Base-by-base conservation (phyloP, 2,797 vertebrate genomes). In the Rhabdomys pumilio region DNA sequence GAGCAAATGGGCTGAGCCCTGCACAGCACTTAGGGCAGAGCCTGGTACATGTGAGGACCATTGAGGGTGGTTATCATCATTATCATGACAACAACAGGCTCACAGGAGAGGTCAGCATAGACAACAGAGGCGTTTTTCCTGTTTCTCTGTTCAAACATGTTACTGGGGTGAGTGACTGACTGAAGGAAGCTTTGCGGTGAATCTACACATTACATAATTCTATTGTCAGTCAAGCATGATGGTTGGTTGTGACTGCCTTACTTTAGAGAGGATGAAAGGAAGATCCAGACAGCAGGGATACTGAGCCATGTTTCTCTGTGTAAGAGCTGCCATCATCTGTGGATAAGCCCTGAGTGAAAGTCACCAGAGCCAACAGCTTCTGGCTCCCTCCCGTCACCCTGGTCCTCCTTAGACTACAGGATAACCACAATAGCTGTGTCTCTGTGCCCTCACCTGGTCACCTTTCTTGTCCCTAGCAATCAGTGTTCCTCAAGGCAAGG, bases 261-360 rank as follows among this genome's bases (percentile, higher is more conserved):
- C 73, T 80, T 94, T 73, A 67, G 26, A 94, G 67, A 50, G 19
- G 63, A 93, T 50, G n/a, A 61, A 82, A 69, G 19, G n/a, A 55
- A 53, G 75, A 76, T 34, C 44, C 19, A 8, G 76, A 31, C 55
- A n/a, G 24, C 34, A 38, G 69, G 79, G 24, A 63, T 57, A 34
- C 44, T 44, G 34, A 61, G 73, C 55, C 6, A 1, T 86, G 73
- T 80, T 41, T 79, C 79, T 47, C 26, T 92, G 29, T 29, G 26
- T 9, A 44, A 83, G 90, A 72, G 38, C 69, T 69, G 34, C 41
- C 85, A 77, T 65, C 15, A 13, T 63, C 55, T 34, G 2, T 26
- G 9, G 44, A 86, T 72, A 29, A 12, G 11, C 44, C 76, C 81
- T 53, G 26, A 76, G 50, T 20, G 38, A 53, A 31, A 72, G 65